Evolutionary conservation across 1,140 invertebrate species (phyloP), one percentile per base, ranked within the genome.

Genomic region (Bombus pyrosoma): DNA sequence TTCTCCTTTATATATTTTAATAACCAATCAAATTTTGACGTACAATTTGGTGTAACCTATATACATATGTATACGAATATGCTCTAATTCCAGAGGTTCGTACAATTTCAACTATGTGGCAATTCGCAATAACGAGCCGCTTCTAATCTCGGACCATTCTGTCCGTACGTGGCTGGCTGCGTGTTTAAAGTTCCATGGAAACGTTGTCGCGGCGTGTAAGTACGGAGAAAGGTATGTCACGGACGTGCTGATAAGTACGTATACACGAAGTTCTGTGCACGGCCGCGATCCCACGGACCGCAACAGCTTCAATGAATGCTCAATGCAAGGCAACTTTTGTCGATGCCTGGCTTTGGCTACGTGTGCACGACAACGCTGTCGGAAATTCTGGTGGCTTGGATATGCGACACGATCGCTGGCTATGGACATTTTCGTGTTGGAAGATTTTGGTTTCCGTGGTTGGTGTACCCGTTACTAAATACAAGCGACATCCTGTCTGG

Each of bases 71-170:
- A 47, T 37, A 66, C 25, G 39, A 64, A 37, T 15, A 32, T 62
- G 72, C 74, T 68, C 78, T 47, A 62, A 83, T 86, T 86, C 43
- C n/a, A 12, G 6, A 37, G 69, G 37, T 83, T 86, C 32, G 32
- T 78, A 86, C 68, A 84, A 89, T 86, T 89, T 89, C 87, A 89
- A 89, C 80, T 89, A 89, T 76, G 84, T 79, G 81, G 85, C 82
- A 89, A 86, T 80, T 89, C 37, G 88, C 85, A 89, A 89, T 89
- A 86, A 89, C 81, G 81, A 74, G 68, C 53, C 81, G 84, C 77
- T 89, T 89, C 84, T 89, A 89, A 89, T 89, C 87, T 89, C 87
- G 74, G 81, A 79, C 87, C 69, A 84, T 89, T 89, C 57, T 66
- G 77, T 68, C 84, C 64, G 73, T 81, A 72, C 72, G 76, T 80